A percentile compares a stretch with the other conserved stretches of the same genome.
These are phyloP conservation scores for Dynastes grantii DNA, from an alignment of 2,888 invertebrate species.

Conservation along the genomic window DNA sequence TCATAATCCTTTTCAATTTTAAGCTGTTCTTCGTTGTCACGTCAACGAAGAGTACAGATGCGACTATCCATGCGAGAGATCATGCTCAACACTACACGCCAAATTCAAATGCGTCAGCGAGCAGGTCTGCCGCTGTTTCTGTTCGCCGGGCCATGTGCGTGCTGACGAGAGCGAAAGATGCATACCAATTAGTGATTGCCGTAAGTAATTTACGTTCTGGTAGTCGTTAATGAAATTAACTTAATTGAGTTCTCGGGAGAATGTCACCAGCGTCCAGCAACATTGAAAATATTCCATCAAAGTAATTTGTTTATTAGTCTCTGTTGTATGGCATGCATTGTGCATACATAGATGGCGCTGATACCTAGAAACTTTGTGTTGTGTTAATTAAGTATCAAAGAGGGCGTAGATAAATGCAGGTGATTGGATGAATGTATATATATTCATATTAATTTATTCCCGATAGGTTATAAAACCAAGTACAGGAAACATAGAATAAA, in stretches of 20 bases:
- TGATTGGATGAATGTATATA: too few relatives aligned
- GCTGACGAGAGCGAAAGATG: conserved; percentile 48
- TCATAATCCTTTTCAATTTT: not conserved
- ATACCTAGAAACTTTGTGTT: too few relatives aligned
- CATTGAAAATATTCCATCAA: conserved; percentile 1
- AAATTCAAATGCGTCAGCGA: conserved; percentile 30
- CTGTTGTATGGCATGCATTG: too few relatives aligned
- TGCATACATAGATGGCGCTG: too few relatives aligned
- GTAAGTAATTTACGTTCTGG: conserved; percentile 31
- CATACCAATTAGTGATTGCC: conserved; percentile 40
- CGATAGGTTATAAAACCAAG: too few relatives aligned
- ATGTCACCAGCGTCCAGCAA: not conserved
- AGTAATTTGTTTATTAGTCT: not conserved
- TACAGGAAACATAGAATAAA: too few relatives aligned
- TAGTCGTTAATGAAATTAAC: not conserved
- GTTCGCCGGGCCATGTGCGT: conserved; percentile 49
- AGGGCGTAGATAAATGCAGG: too few relatives aligned
- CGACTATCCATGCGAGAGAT: conserved; percentile 32
- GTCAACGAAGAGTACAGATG: conserved; percentile 41
- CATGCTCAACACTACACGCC: conserved; percentile 24
- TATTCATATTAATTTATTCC: too few relatives aligned
- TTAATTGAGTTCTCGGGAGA: conserved; percentile 6
- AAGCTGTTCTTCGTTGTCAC: not conserved
- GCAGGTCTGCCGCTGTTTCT: conserved; percentile 40
- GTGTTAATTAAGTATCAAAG: too few relatives aligned